These are phyloP conservation scores for Otolemur garnettii DNA, from an alignment of 2,113 vertebrate genomes.

Conservation along the genomic window DNA sequence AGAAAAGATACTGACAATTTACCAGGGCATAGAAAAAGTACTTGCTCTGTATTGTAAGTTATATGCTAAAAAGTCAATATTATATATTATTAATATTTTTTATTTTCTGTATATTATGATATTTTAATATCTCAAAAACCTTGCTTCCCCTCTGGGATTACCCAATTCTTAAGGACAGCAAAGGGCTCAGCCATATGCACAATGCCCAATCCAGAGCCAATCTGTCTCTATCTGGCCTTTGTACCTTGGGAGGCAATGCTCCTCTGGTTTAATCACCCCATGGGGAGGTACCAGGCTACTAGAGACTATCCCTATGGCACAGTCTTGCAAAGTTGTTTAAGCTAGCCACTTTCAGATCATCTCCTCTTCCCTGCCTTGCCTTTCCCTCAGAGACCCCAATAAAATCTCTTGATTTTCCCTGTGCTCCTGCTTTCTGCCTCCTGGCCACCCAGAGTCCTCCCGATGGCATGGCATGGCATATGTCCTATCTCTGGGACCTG, in stretches of 20 bases:
- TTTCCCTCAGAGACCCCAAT: background rate
- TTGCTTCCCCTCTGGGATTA: background rate
- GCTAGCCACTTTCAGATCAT: background rate
- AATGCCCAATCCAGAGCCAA: background rate
- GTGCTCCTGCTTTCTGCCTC: background rate
- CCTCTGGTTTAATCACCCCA: background rate
- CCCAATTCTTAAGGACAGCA: background rate
- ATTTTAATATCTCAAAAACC: background rate
- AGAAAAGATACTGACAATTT: background rate
- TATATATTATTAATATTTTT: background rate
- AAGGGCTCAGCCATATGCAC: background rate
- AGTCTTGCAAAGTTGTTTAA: background rate
- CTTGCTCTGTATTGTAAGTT: background rate
- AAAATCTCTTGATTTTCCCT: background rate
- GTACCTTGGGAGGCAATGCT: background rate
- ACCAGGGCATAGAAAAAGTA: background rate
- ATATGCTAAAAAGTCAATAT: background rate
- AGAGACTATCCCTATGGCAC: background rate
- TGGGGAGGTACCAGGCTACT: background rate
- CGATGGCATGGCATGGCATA: rapidly evolving
- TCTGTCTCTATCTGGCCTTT: too few relatives aligned
- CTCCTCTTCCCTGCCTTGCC: background rate
- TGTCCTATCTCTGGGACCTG: background rate
- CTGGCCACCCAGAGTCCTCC: background rate
- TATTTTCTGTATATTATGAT: background rate